Evolutionary conservation across 2,113 vertebrate genomes (phyloP), one percentile per base, ranked within the genome.

Genomic region (Oncorhynchus gorbuscha): DNA sequence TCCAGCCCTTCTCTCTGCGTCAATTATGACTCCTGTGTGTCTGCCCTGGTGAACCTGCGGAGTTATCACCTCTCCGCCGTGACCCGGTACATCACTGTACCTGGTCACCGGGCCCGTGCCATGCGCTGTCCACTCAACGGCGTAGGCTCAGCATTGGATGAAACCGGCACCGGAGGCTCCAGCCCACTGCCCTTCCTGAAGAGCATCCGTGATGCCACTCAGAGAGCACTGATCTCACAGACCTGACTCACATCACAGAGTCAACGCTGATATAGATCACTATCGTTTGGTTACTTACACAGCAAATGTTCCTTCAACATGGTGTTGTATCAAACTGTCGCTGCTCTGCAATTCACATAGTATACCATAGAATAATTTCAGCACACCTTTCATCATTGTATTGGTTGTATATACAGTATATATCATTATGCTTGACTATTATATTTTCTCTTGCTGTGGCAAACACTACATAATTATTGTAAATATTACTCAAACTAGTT

Each of bases 101-200:
- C 93, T 0, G 88, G 91, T 0, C 79, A 78, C 85, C 89, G 61
- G 0, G 88, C 83, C 58, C 90, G 67, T 7, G 79, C 76, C 4
- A 1, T 5, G 0, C 79, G 79, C 16, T 75, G 8, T 3, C 39
- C 39, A 45, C 39, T 45, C 39, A 45, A 45, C 39, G 39, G 39
- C 9, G 8, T 3, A 76, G 0, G 89, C 77, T 0, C 48, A 64
- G 0, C 85, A 0, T 79, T 93, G 58, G 92, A 93, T 72, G 67
- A 67, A 12, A 90, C 74, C 24, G 95, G 96, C 1, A 95, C 95
- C 0, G 94, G 95, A 0, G 95, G 96, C 0, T 93, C 95, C 1
- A 77, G 67, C 5, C 76, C 91, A 5, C 83, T 97, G 86, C 83
- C 45, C 45, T 96, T 97, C 78, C 89, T 97, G 1, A 97, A 95